A percentile compares a stretch with the other conserved stretches of the same genome.
Evolutionary conservation across 2,797 vertebrate genomes (phyloP).

Genomic region (Sphenopsis melanotis): DNA sequence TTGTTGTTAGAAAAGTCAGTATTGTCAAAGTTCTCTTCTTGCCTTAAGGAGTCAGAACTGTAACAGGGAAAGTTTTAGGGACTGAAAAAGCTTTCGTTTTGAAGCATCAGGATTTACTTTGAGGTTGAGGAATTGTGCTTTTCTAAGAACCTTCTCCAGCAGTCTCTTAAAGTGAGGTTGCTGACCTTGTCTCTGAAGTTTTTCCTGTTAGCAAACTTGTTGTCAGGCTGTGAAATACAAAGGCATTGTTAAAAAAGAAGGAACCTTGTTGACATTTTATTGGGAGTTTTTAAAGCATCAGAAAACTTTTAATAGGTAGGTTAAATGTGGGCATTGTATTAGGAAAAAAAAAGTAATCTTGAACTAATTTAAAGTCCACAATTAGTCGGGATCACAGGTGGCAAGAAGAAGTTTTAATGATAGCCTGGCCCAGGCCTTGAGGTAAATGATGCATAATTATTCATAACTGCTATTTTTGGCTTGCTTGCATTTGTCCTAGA

Average conservation of each 20-base stretch:
- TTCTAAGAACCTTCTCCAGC: not conserved
- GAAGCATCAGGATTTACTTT: not conserved
- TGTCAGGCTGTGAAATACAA: not conserved
- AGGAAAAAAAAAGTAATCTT: conserved; percentile 41
- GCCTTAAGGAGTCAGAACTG: not conserved
- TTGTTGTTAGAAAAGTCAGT: not conserved
- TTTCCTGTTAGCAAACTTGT: not conserved
- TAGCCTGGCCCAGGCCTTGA: conserved; percentile 84
- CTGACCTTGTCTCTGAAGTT: conserved; percentile 9
- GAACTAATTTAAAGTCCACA: conserved; percentile 72
- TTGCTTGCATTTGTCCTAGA: conserved; percentile 88
- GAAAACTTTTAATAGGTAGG: conserved; percentile 34
- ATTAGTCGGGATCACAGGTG: conserved; percentile 73
- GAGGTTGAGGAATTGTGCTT: not conserved
- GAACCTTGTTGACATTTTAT: conserved; percentile 16
- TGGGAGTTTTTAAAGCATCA: conserved; percentile 40
- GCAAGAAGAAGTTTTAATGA: conserved; percentile 77
- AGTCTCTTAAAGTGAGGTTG: not conserved
- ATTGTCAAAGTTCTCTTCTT: not conserved
- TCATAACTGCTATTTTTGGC: conserved; percentile 92
- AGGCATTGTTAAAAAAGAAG: not conserved
- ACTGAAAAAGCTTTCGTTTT: not conserved
- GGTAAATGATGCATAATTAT: conserved; percentile 97
- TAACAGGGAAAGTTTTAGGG: not conserved
- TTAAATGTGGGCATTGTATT: conserved; percentile 39